phyloP scores from a whole-genome alignment of 2,888 invertebrate genomes.

The Drosophila mayaguana region DNA sequence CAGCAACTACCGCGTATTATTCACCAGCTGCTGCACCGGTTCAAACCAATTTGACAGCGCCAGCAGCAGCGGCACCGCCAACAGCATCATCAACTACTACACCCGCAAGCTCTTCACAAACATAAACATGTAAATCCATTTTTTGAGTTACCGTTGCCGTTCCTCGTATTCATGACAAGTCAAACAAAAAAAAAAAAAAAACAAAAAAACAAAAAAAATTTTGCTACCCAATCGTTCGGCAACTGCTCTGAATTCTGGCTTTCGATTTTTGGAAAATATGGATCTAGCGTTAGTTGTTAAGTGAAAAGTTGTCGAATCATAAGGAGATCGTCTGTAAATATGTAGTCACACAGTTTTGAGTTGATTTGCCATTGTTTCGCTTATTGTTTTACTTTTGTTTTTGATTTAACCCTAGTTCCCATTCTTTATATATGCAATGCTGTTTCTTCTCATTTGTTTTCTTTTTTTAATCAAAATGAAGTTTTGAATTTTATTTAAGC shows the following conservation, averaged over 20 bases:
- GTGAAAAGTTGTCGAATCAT: slow-evolving; percentile 63
- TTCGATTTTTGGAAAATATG: slow-evolving; percentile 41
- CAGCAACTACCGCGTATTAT: slow-evolving; percentile 68
- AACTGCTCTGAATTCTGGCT: slow-evolving; percentile 44
- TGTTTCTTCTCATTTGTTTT: slow-evolving; percentile 70
- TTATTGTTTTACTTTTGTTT: slow-evolving; percentile 56
- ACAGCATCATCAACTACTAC: slow-evolving; percentile 64
- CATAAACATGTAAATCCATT: slow-evolving; percentile 54
- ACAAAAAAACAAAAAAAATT: slow-evolving; percentile 34
- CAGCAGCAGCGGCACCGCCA: slow-evolving; percentile 56
- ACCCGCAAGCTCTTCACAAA: slow-evolving; percentile 62
- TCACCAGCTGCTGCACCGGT: slow-evolving; percentile 69
- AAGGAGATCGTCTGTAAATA: slow-evolving; percentile 73
- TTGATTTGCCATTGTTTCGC: slow-evolving; percentile 73
- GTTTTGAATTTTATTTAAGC: slow-evolving; percentile 70
- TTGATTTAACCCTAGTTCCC: slow-evolving; percentile 43
- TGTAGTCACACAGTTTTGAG: slow-evolving; percentile 74
- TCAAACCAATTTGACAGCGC: slow-evolving; percentile 63
- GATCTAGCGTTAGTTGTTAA: slow-evolving; percentile 58
- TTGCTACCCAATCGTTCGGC: slow-evolving; percentile 41
- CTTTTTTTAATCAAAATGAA: slow-evolving; percentile 55
- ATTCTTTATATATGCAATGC: slow-evolving; percentile 50
- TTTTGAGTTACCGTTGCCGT: slow-evolving; percentile 34
- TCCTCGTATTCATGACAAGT: slow-evolving; percentile 65
- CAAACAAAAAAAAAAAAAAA: slow-evolving; percentile 41